Evolutionary conservation across 2,888 invertebrate species (phyloP), one percentile per base, ranked within the genome.

Genomic region (Helicoverpa assulta): DNA sequence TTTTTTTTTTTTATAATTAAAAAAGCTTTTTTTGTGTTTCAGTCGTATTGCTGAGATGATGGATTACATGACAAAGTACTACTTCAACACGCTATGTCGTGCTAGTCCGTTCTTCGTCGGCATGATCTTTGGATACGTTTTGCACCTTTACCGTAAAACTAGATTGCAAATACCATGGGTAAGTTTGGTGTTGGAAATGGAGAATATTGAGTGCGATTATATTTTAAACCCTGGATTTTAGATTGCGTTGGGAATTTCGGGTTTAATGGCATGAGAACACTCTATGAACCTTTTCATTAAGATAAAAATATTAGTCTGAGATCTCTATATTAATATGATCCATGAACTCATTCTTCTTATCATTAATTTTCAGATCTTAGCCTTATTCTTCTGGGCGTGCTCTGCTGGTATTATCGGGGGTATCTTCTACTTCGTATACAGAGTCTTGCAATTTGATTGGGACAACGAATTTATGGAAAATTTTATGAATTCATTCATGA

Each of bases 61-160:
- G 0, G 61, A 78, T 4, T 91, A 86, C 33, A 67, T 82, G 58
- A 33, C 18, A 0, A 68, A 83, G 29, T 91, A 90, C 73, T 92
- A 91, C 60, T 74, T 88, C 3, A 90, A 89, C 69, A 85, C 88
- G 4, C 53, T 92, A 12, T 85, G 88, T 0, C 78, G 92, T 55
- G 85, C 86, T 3, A 79, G 91, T 0, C 90, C 92, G 0, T 91
- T 91, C 71, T 88, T 91, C 37, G 89, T 92, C 3, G 92, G 92
- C 12, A 86, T 92, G 84, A 62, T 91, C 1, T 86, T 85, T 58
- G 92, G 92, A 10, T 92, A 92, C 43, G 26, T 90, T 6, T 81
- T 91, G 0, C 86, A 89, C 70, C 7, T 85, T 16, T 83, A 73
- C 58, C 84, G 84, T 29, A 84, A 82, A 12, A 85, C 77, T 40